Conservation (phyloP, 1,140 invertebrate species). For the Helicorthomorpha holstii region DNA sequence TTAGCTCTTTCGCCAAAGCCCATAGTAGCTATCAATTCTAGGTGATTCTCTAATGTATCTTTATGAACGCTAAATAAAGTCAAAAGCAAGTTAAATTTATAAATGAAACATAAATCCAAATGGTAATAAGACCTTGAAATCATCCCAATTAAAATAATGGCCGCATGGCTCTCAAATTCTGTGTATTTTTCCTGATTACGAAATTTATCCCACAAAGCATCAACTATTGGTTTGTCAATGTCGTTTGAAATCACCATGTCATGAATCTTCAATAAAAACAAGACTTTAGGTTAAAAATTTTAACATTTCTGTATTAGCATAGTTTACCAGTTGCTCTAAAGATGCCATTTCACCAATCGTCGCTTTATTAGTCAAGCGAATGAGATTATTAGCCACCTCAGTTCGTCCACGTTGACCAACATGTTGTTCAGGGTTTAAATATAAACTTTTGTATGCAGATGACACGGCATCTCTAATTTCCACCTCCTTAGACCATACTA, state of each 20-base stretch:
- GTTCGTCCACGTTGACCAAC: slow-evolving; percentile 11
- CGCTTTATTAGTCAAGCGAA: slow-evolving; percentile 36
- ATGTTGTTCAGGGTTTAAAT: slow-evolving; percentile 26
- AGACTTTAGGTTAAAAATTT: neutral
- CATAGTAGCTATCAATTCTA: slow-evolving; percentile 37
- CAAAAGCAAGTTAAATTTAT: slow-evolving; percentile 18
- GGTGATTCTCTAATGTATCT: slow-evolving; percentile 36
- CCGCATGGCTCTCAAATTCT: slow-evolving; percentile 42
- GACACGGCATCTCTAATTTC: slow-evolving; percentile 42
- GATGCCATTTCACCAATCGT: slow-evolving; percentile 45
- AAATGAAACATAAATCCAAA: too few relatives aligned
- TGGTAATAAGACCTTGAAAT: slow-evolving; percentile 41
- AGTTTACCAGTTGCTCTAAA: slow-evolving; percentile 43
- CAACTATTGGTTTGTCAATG: slow-evolving; percentile 29
- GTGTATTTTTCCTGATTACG: slow-evolving; percentile 53
- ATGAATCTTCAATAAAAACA: slow-evolving; percentile 34
- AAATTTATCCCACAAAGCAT: slow-evolving; percentile 66
- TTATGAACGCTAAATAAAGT: too few relatives aligned
- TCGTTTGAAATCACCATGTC: slow-evolving; percentile 34
- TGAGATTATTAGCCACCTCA: slow-evolving; percentile 40
- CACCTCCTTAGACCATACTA: slow-evolving; percentile 52
- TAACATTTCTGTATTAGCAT: neutral
- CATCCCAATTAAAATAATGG: slow-evolving; percentile 56
- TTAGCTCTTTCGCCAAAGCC: slow-evolving; percentile 33
- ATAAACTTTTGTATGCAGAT: slow-evolving; percentile 42